Evolutionary conservation across 2,888 invertebrate species (phyloP), one percentile per base, ranked within the genome.

Genomic region (Dioctria rufipes): DNA sequence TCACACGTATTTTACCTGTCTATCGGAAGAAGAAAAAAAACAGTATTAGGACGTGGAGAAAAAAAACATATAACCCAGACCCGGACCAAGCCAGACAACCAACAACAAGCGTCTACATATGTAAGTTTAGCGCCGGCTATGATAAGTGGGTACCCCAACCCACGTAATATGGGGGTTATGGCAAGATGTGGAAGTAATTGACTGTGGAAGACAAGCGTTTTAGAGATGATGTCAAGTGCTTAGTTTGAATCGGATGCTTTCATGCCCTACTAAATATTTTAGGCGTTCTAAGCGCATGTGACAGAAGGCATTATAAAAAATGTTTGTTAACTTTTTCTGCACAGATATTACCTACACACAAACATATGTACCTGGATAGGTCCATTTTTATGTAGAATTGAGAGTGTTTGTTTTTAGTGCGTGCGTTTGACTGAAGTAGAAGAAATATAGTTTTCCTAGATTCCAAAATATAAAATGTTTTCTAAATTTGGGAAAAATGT

Each of bases 161-260:
- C 25, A 25, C 25, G 25, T 25, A 25, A 25, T 25, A 25, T 25
- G 25, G 25, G n/a, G 37, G 49, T 46, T 67, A 46, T 9, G 51
- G 37, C 69, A 37, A 51, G 69, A 69, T 69, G 69, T 69, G 54
- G 69, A 69, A 49, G 69, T 69, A 69, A 69, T 69, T 69, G 69
- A 69, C 69, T 69, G 51, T 69, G 69, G 69, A 51, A 69, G 51
- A 51, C 69, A 69, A 69, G 69, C 37, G 69, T 51, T 69, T 69
- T 69, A 49, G 69, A 51, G 69, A 69, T 69, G 69, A 69, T 69
- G 69, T 69, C 69, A 69, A 51, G 69, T 69, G 40, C 69, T 69
- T 69, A 69, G 69, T 69, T 69, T 69, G 69, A 69, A 69, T 69
- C 49, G 69, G 69, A 51, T 69, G 69, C 51, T 69, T 69, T 69